phyloP scores from a whole-genome alignment of 2,113 vertebrate species.

The Prietella phreatophila region DNA sequence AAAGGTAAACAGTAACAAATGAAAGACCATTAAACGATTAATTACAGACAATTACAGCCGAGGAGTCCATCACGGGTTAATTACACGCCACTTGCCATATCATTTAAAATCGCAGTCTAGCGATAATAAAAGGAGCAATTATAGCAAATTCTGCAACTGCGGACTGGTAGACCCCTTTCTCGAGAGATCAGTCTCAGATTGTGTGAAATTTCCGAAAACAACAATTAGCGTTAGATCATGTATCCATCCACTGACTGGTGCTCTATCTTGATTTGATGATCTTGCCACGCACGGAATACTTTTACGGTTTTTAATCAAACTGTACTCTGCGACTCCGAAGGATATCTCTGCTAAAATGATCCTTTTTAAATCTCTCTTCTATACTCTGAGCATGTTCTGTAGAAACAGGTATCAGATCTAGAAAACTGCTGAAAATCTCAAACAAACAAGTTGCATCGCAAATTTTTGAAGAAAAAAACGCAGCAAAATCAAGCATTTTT shows the following conservation, averaged over 20 bases:
- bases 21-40: background rate
- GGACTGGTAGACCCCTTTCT: background rate
- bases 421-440: background rate
- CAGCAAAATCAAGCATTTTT: too few relatives aligned
- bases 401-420: background rate
- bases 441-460: too few relatives aligned
- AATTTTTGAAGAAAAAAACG: too few relatives aligned
- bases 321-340: background rate
- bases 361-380: background rate
- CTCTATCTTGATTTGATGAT: background rate
- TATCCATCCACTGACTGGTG: background rate
- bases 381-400: background rate
- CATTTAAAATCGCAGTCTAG: background rate
- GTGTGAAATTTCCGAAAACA: background rate
- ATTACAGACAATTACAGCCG: constrained; percentile 10
- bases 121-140: background rate
- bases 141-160: background rate
- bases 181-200: background rate
- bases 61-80: background rate
- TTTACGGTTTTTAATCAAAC: background rate
- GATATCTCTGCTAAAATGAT: background rate
- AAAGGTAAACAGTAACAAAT: background rate
- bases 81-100: background rate
- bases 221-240: background rate
- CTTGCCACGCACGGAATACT: background rate